Evolutionary conservation across 2,888 invertebrate genomes (phyloP).

Genomic region (Troglohyphantes excavatus): DNA sequence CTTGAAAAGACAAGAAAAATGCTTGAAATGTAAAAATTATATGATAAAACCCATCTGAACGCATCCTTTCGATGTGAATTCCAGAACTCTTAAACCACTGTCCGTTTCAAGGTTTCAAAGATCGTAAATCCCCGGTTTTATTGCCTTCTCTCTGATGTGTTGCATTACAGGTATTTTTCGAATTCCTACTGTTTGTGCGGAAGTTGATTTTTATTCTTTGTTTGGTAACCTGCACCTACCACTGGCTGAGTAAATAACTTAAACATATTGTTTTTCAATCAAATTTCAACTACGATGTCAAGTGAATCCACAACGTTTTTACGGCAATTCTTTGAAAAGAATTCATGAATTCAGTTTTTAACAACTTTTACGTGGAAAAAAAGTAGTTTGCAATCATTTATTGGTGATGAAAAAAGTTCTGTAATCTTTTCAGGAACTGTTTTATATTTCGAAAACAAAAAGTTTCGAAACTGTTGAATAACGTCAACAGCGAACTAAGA

Average conservation of each 20-base stretch:
- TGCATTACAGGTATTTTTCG: constrained; percentile 6
- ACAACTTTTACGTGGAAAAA: no score
- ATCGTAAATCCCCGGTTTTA: constrained; percentile 2
- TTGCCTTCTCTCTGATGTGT: neutral
- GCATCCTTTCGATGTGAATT: no score
- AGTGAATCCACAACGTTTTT: neutral
- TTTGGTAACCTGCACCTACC: constrained; percentile 28
- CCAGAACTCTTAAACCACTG: neutral
- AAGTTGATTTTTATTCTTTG: constrained; percentile 36
- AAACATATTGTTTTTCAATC: neutral
- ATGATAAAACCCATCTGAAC: no score
- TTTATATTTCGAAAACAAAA: no score
- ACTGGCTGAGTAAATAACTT: constrained; percentile 15
- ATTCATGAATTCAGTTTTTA: no score
- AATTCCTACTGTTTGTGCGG: constrained; percentile 41
- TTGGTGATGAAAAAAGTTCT: constrained; percentile 1
- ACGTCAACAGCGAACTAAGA: no score
- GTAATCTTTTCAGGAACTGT: no score
- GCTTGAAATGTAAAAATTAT: no score
- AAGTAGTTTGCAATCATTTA: neutral
- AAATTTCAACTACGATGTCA: neutral
- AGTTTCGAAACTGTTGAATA: no score
- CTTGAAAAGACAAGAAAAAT: no score
- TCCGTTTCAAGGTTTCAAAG: neutral
- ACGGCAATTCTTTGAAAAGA: no score